phyloP scores from a whole-genome alignment of 2,113 vertebrate genomes.

The Etia nguti region DNA sequence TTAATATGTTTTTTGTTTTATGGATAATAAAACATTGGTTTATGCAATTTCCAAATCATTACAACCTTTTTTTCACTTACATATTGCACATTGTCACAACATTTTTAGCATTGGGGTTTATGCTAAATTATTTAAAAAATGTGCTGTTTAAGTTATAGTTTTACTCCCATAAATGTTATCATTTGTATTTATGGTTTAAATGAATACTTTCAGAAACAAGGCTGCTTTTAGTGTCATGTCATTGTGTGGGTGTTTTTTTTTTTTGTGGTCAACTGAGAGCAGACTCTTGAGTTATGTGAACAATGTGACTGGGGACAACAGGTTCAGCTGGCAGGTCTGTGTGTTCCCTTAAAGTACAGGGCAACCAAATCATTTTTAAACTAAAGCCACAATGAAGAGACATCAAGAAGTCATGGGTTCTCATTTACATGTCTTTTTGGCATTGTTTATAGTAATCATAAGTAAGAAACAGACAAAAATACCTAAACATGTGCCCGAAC shows the following conservation, averaged over 20 bases:
- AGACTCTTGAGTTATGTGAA: not conserved
- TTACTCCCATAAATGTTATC: not conserved
- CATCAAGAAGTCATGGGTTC: not conserved
- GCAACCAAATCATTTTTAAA: not conserved
- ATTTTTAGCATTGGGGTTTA: not conserved
- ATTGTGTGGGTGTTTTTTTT: not conserved
- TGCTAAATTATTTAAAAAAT: not conserved
- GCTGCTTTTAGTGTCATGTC: not conserved
- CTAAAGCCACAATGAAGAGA: not conserved
- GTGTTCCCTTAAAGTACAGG: not conserved
- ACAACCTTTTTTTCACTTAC: not conserved
- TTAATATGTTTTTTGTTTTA: not conserved
- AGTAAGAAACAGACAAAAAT: not conserved
- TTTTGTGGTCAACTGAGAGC: not conserved
- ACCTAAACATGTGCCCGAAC: not conserved
- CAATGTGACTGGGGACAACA: not conserved
- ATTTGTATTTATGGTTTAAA: not conserved
- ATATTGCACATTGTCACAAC: not conserved
- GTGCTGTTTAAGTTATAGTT: not conserved
- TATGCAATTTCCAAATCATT: not conserved
- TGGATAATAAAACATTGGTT: not conserved
- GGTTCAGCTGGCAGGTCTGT: not conserved
- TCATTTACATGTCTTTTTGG: not conserved
- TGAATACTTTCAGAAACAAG: not conserved
- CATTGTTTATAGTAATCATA: not conserved